Conservation (phyloP, 2,888 invertebrate species). For the Tridacna crocea region DNA sequence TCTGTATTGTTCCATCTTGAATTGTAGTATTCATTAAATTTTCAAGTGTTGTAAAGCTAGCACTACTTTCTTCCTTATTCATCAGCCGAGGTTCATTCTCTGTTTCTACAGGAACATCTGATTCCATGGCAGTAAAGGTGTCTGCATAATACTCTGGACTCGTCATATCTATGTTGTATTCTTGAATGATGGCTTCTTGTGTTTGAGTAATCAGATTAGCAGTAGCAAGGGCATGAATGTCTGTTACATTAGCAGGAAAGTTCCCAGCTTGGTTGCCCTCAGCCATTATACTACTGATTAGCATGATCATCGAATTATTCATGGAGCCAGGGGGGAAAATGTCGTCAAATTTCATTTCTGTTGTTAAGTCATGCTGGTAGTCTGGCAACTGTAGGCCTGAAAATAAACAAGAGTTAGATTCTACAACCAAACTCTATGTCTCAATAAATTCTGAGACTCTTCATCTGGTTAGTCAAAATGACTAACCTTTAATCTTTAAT, state of each 20-base stretch:
- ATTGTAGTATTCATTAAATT: not conserved
- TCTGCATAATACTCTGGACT: not conserved
- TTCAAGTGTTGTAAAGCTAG: not conserved
- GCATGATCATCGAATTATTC: conserved; percentile 17
- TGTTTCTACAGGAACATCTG: conserved; percentile 3
- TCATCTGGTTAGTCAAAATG: too few species aligned
- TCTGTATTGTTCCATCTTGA: not conserved
- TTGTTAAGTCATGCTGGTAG: not conserved
- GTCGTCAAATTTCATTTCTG: not conserved
- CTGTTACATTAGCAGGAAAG: conserved; percentile 20
- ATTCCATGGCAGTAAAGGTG: not conserved
- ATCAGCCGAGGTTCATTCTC: not conserved
- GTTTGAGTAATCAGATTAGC: conserved; percentile 75
- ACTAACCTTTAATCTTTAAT: too few species aligned
- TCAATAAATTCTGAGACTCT: too few species aligned
- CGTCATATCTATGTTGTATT: conserved; percentile 55
- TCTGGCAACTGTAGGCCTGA: not conserved
- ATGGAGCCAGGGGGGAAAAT: too few species aligned
- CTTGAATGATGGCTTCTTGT: conserved; percentile 72
- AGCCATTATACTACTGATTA: conserved; percentile 17
- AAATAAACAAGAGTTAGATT: not conserved
- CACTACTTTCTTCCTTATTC: not conserved
- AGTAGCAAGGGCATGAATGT: conserved; percentile 72
- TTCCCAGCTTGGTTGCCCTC: not conserved
- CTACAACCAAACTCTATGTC: too few species aligned